A percentile compares a stretch with the other conserved stretches of the same genome.
phyloP scores from a whole-genome alignment of 2,888 invertebrate species.

The Drosophila fulvimacula region DNA sequence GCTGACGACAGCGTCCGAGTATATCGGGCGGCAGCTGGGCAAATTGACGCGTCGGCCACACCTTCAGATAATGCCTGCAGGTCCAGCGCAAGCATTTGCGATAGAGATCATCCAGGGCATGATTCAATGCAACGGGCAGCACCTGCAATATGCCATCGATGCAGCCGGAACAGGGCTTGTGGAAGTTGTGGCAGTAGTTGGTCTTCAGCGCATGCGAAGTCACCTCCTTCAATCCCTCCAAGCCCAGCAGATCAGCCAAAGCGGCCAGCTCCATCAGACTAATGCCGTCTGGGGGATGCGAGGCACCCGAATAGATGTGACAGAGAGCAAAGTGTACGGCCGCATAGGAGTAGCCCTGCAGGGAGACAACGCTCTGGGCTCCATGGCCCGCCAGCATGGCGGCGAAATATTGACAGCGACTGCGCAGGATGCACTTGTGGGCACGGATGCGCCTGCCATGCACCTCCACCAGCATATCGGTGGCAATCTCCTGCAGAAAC shows the following conservation, averaged over 20 bases:
- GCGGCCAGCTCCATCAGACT: constrained; percentile 94
- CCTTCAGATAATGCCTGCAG: constrained; percentile 92
- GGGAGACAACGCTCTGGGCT: constrained; percentile 93
- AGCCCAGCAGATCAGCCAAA: constrained; percentile 94
- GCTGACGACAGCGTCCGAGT: constrained; percentile 92
- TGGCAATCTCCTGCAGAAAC: constrained; percentile 95
- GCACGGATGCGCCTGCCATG: constrained; percentile 93
- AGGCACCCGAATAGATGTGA: constrained; percentile 97
- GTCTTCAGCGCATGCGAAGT: constrained; percentile 94
- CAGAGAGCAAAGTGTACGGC: constrained; percentile 96
- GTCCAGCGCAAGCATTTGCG: constrained; percentile 95
- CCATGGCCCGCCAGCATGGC: constrained; percentile 95
- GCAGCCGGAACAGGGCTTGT: constrained; percentile 96
- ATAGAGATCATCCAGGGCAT: constrained; percentile 94
- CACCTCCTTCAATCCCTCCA: constrained; percentile 96
- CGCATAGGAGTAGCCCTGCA: constrained; percentile 92
- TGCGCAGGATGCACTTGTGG: constrained; percentile 96
- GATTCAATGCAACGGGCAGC: constrained; percentile 92
- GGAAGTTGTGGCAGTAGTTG: constrained; percentile 97
- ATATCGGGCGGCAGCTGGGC: constrained; percentile 93
- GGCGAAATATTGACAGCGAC: constrained; percentile 96
- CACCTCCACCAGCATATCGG: constrained; percentile 94
- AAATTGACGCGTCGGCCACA: constrained; percentile 97
- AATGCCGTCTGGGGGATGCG: constrained; percentile 93
- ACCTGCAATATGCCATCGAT: constrained; percentile 94